phyloP scores from a whole-genome alignment of 2,797 vertebrate genomes.

The Sebastes vulpes region DNA sequence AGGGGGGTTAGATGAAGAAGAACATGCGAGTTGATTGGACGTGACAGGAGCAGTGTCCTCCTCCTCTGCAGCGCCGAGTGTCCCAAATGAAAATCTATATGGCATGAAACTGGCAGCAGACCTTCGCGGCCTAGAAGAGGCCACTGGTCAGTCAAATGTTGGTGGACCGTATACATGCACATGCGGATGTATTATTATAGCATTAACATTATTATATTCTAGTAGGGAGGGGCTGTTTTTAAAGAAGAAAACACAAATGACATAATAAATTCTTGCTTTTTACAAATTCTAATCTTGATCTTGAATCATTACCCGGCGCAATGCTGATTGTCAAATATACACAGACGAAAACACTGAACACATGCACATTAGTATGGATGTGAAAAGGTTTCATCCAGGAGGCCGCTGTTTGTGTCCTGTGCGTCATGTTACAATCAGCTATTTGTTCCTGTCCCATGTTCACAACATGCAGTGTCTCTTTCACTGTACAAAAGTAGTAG shows the following conservation, averaged over 20 bases:
- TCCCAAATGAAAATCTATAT: conserved; percentile 89
- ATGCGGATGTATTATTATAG: background rate
- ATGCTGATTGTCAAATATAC: background rate
- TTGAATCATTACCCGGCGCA: too few species aligned
- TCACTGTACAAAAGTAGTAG: too few species aligned
- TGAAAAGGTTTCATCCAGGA: too few species aligned
- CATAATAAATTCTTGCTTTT: too few species aligned
- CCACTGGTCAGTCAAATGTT: conserved; percentile 23
- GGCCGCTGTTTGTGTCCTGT: too few species aligned
- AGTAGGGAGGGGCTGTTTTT: background rate
- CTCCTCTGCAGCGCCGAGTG: conserved; percentile 71
- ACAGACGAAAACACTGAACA: background rate
- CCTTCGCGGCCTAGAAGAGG: conserved; percentile 34
- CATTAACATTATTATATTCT: background rate
- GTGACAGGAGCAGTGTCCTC: conserved; percentile 84
- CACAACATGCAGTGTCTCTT: too few species aligned
- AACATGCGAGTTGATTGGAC: conserved; percentile 78
- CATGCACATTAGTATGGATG: background rate
- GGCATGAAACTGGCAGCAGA: conserved; percentile 58
- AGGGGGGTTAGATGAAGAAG: conserved; percentile 75
- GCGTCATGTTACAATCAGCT: too few species aligned
- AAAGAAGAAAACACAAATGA: background rate
- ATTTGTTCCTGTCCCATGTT: too few species aligned
- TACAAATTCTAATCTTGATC: too few species aligned
- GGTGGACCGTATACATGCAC: background rate